phyloP scores from a whole-genome alignment of 2,888 invertebrate species.

The Drosophila parthenogenetica region DNA sequence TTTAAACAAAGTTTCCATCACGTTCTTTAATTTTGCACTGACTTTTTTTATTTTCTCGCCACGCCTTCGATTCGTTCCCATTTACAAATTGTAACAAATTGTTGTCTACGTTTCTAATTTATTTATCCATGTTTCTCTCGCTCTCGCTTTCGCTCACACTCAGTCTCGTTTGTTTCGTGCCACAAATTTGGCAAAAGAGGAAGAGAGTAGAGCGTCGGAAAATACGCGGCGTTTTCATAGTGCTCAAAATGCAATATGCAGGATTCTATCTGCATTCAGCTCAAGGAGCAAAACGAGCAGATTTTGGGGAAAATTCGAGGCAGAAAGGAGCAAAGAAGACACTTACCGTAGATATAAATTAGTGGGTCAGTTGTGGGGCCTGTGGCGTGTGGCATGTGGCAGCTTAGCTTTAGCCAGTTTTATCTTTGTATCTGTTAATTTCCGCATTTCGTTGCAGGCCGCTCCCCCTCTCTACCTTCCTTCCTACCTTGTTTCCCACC shows the following conservation, averaged over 20 bases:
- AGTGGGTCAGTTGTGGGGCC: conserved; percentile 41
- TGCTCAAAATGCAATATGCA: conserved; percentile 49
- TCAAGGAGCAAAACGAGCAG: conserved; percentile 18
- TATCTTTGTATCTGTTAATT: conserved; percentile 71
- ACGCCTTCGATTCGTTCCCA: conserved; percentile 18
- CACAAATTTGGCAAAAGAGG: conserved; percentile 36
- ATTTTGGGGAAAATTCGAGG: too few relatives aligned
- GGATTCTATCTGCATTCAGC: conserved; percentile 55
- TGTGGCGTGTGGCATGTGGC: not conserved
- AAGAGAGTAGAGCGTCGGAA: not conserved
- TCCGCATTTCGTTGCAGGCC: conserved; percentile 56
- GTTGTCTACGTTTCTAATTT: conserved; percentile 52
- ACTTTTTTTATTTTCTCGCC: not conserved
- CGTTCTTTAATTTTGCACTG: not conserved
- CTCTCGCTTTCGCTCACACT: not conserved
- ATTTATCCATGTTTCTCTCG: conserved; percentile 20
- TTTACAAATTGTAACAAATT: conserved; percentile 57
- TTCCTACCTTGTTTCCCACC: too few relatives aligned
- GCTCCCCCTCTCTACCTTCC: not conserved
- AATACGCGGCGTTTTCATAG: not conserved
- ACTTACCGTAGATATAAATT: conserved; percentile 45
- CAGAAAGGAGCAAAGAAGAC: not conserved
- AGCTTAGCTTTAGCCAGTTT: conserved; percentile 22
- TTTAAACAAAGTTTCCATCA: conserved; percentile 4
- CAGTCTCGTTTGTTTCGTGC: conserved; percentile 12